phyloP scores from a whole-genome alignment of 2,113 vertebrate genomes.

The Myxocyprinus asiaticus region DNA sequence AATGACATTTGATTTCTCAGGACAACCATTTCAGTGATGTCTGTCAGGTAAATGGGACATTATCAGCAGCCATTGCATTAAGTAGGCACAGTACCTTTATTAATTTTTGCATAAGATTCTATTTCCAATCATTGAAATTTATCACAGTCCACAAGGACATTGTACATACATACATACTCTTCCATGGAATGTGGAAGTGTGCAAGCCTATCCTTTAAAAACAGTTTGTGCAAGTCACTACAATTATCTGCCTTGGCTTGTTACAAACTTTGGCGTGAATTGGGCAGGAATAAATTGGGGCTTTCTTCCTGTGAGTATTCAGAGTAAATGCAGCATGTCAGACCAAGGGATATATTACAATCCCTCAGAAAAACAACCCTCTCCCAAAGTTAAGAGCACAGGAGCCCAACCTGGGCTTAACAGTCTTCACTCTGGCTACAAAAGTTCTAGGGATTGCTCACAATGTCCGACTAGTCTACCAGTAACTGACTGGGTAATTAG shows the following conservation, averaged over 20 bases:
- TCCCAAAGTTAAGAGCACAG: constrained; percentile 38
- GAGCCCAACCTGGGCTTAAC: constrained; percentile 63
- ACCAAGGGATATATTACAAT: constrained; percentile 68
- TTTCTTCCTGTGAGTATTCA: constrained; percentile 72
- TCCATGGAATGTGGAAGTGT: constrained; percentile 64
- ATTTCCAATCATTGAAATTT: constrained; percentile 27
- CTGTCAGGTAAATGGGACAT: background rate
- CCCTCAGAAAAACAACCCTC: constrained; percentile 67
- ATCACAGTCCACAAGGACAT: constrained; percentile 57
- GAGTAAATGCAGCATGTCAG: constrained; percentile 74
- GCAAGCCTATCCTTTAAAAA: constrained; percentile 67
- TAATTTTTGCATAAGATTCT: background rate
- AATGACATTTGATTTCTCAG: background rate
- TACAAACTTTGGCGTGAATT: constrained; percentile 66
- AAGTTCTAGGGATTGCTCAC: no score
- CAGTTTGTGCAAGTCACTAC: constrained; percentile 62
- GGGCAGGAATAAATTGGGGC: constrained; percentile 39
- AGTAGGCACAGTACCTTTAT: no score
- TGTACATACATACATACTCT: constrained; percentile 64
- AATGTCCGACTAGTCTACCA: no score
- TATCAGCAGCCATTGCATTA: no score
- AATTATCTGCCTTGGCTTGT: constrained; percentile 78
- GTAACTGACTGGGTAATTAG: no score
- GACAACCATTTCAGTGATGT: no score
- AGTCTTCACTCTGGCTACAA: constrained; percentile 54